Percentiles rank a stretch among this genome's conserved stretches.
Evolutionary conservation across 2,888 invertebrate genomes (phyloP).

Genomic region (Synergus gifuensis): DNA sequence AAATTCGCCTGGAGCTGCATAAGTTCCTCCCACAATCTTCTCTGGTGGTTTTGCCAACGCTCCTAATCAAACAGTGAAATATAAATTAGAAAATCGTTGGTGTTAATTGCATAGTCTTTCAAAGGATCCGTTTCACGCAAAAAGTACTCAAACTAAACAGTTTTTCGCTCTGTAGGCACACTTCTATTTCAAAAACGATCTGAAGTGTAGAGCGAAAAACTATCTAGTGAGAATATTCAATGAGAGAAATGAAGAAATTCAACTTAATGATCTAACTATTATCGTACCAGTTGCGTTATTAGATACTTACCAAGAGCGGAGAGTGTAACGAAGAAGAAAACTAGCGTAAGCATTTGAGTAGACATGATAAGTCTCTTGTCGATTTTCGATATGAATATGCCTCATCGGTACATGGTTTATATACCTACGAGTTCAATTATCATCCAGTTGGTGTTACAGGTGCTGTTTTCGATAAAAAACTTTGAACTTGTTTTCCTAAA

Average conservation of each 20-base stretch:
- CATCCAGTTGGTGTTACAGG: background rate
- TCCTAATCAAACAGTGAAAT: background rate
- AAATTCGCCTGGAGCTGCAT: conserved; percentile 48
- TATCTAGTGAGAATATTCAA: too few species aligned
- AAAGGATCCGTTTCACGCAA: too few species aligned
- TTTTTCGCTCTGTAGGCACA: too few species aligned
- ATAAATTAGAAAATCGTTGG: background rate
- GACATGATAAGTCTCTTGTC: background rate
- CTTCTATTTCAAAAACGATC: too few species aligned
- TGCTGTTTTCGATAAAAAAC: too few species aligned
- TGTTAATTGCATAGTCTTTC: too few species aligned
- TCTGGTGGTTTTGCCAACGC: background rate
- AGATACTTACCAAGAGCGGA: background rate
- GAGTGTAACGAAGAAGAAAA: background rate
- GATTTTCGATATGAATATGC: background rate
- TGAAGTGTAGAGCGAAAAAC: too few species aligned
- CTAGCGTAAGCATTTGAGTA: background rate
- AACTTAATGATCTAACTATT: too few species aligned
- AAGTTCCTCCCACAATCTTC: conserved; percentile 50
- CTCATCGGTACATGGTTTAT: background rate
- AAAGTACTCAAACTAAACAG: too few species aligned
- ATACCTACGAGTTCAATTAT: background rate
- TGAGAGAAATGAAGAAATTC: too few species aligned
- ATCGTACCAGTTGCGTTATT: too few species aligned
- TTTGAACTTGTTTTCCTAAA: too few species aligned